Evolutionary conservation across 2,888 invertebrate genomes (phyloP).

Genomic region (Limulus polyphemus): DNA sequence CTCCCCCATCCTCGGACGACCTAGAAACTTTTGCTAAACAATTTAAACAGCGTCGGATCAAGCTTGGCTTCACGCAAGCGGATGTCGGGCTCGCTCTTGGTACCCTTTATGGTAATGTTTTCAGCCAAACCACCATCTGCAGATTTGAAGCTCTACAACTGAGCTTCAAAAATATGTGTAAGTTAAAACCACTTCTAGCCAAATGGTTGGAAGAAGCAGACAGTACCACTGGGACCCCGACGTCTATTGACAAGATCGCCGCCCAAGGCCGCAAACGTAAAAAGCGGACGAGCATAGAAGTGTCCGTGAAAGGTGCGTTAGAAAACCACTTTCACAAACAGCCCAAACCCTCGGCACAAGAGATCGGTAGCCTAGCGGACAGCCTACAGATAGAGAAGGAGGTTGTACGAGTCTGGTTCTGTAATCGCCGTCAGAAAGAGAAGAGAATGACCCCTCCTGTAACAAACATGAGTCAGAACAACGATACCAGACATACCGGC

Average conservation of each 20-base stretch:
- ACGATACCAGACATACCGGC: conserved; percentile 43
- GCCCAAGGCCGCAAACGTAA: conserved; percentile 97
- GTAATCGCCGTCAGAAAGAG: conserved; percentile 93
- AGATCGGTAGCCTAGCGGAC: conserved; percentile 88
- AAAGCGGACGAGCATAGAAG: conserved; percentile 98
- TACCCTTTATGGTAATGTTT: conserved; percentile 97
- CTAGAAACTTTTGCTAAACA: conserved; percentile 98
- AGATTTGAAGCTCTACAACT: conserved; percentile 90
- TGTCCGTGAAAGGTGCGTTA: conserved; percentile 91
- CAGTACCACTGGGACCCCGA: conserved; percentile 92
- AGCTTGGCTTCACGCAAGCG: conserved; percentile 96
- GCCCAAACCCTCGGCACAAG: conserved; percentile 98
- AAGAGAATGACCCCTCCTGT: conserved; percentile 92
- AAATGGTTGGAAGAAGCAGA: conserved; percentile 90
- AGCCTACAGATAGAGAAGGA: conserved; percentile 96
- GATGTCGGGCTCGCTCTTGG: conserved; percentile 97
- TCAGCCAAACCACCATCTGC: conserved; percentile 81
- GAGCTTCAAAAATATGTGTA: conserved; percentile 99
- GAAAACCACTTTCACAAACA: conserved; percentile 99
- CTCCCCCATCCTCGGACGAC: conserved; percentile 68
- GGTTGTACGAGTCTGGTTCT: conserved; percentile 99
- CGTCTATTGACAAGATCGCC: conserved; percentile 96
- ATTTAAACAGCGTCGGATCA: conserved; percentile 97
- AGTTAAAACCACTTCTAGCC: conserved; percentile 89
- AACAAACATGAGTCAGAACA: conserved; percentile 31